A percentile compares a stretch with the other conserved stretches of the same genome.
Conservation (phyloP, 2,113 vertebrate genomes). For the Alosa alosa region DNA sequence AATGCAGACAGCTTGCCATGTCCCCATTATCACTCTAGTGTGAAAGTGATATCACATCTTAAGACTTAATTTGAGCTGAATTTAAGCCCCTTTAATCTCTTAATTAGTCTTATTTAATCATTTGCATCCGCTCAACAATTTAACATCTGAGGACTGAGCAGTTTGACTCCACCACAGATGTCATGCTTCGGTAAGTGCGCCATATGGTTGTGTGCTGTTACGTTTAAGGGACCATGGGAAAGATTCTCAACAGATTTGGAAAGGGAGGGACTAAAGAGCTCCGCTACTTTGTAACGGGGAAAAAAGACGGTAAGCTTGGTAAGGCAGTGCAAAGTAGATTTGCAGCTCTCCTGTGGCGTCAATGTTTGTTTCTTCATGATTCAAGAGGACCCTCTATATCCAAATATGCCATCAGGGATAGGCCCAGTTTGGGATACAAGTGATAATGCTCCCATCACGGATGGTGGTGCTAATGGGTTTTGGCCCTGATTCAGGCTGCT, state of each 20-base stretch:
- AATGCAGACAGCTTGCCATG: slow-evolving; percentile 5
- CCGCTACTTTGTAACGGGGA: slow-evolving; percentile 23
- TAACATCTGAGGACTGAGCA: slow-evolving; percentile 43
- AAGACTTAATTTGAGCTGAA: slow-evolving; percentile 35
- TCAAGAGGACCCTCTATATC: background rate
- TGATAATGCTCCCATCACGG: background rate
- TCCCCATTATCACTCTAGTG: background rate
- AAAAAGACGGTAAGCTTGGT: background rate
- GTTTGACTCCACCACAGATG: slow-evolving; percentile 55
- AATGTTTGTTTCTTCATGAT: background rate
- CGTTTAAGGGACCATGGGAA: slow-evolving; percentile 40
- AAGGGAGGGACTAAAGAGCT: slow-evolving; percentile 39
- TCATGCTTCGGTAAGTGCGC: slow-evolving; percentile 41
- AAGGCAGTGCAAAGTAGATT: background rate
- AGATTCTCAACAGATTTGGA: slow-evolving; percentile 51
- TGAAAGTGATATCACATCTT: slow-evolving; percentile 31
- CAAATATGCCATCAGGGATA: background rate
- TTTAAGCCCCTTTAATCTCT: slow-evolving; percentile 46
- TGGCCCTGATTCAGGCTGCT: background rate
- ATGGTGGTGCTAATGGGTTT: background rate
- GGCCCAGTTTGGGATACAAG: background rate
- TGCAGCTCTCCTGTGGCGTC: background rate
- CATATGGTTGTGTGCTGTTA: slow-evolving; percentile 51
- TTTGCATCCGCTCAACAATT: slow-evolving; percentile 38
- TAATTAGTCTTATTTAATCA: slow-evolving; percentile 50